Percentiles rank a stretch among this genome's conserved stretches.
Evolutionary conservation across 1,140 invertebrate species (phyloP).

Genomic region (Gonatopus flavifemur): DNA sequence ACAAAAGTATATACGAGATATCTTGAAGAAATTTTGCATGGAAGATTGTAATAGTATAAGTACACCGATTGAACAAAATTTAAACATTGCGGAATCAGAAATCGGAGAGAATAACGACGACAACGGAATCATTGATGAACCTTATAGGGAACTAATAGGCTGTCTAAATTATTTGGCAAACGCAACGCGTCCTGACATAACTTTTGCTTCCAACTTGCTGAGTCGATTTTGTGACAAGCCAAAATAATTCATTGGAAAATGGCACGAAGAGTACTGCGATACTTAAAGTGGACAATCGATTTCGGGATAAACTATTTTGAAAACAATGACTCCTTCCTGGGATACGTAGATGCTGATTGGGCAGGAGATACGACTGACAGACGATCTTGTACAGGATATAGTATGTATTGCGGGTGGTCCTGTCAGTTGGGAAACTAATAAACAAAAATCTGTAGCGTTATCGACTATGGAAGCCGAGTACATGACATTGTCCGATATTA

Average conservation of each 20-base stretch:
- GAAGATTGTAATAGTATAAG: no score
- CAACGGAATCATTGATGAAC: not conserved
- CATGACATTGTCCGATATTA: conserved; percentile 29
- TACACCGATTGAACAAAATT: no score
- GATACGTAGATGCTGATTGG: conserved; percentile 28
- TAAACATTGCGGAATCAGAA: not conserved
- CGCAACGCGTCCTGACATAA: not conserved
- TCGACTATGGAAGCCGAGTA: conserved; percentile 48
- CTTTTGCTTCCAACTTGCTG: conserved; percentile 1
- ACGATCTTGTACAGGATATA: conserved; percentile 1
- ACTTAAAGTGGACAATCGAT: conserved; percentile 37
- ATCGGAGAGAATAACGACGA: not conserved
- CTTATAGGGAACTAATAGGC: conserved; percentile 2
- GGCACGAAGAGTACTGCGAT: conserved; percentile 37
- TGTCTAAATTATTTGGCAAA: not conserved
- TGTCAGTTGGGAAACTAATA: conserved; percentile 8
- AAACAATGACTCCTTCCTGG: not conserved
- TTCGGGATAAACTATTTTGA: not conserved
- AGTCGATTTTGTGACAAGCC: conserved; percentile 27
- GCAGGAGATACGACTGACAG: conserved; percentile 10
- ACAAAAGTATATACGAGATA: no score
- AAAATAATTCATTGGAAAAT: conserved; percentile 31
- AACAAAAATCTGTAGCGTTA: conserved; percentile 21
- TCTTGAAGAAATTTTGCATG: no score
- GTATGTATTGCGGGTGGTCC: conserved; percentile 12